Evolutionary conservation across 2,797 vertebrate genomes (phyloP).

Genomic region (Ambastaia sidthimunki): DNA sequence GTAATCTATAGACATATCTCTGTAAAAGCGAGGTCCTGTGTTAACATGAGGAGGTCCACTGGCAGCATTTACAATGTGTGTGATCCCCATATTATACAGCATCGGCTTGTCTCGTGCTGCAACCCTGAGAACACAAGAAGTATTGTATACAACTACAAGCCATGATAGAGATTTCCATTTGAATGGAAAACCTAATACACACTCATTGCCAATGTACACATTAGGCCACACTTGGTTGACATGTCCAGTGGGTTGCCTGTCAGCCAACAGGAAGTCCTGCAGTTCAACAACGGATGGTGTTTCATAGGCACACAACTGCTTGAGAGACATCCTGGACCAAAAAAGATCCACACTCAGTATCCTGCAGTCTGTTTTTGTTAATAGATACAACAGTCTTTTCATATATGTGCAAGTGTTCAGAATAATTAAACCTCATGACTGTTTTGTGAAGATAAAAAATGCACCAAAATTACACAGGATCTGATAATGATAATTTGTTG

Average conservation of each 20-base stretch:
- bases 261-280: constrained; percentile 79
- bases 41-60: constrained; percentile 80
- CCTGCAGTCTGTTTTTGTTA: background rate
- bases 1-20: constrained; percentile 85
- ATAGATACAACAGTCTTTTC: constrained; percentile 14
- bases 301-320: constrained; percentile 66
- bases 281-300: constrained; percentile 83
- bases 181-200: constrained; percentile 54
- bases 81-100: constrained; percentile 85
- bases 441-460: background rate
- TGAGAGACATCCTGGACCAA: constrained; percentile 69
- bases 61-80: constrained; percentile 86
- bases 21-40: constrained; percentile 86
- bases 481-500: constrained; percentile 2
- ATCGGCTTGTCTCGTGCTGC: constrained; percentile 81
- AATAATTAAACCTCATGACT: background rate
- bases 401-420: constrained; percentile 9
- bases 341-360: constrained; percentile 8
- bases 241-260: constrained; percentile 73
- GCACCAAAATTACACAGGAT: constrained; percentile 24
- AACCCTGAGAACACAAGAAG: constrained; percentile 70
- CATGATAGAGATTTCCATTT: background rate
- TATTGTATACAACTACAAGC: background rate
- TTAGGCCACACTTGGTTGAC: constrained; percentile 93
- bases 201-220: constrained; percentile 90